Evolutionary conservation across 2,888 invertebrate species (phyloP), one percentile per base, ranked within the genome.

Genomic region (Pollenia amentaria): DNA sequence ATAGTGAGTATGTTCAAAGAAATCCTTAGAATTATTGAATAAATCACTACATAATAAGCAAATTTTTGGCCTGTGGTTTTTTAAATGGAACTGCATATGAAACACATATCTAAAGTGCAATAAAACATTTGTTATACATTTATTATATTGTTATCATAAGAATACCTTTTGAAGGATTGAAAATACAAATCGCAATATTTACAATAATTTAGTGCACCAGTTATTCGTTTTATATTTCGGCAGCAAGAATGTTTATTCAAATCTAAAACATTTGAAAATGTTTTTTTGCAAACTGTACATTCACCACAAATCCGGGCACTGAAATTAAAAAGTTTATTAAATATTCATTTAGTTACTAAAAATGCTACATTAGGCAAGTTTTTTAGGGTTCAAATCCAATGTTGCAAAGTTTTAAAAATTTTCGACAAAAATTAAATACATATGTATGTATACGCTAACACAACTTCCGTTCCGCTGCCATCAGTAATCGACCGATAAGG

Each of bases 241-340:
- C 91, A 91, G 40, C 93, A 93, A 0, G 92, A 92, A 85, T 93
- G 93, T 79, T 93, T 93, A 65, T 93, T 93, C 18, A 91, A 92
- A 8, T 91, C 90, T 38, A 89, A 14, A 53, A 93, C 91, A 72
- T 90, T 91, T 0, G 91, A 91, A 69, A 92, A 93, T 3, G 90
- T 89, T 82, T 91, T 89, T 14, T 88, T 88, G 69, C 93, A 93
- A 48, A 91, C 91, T 3, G 91, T 90, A 64, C 93, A 93, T 16
- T 76, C 70, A 8, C 87, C 83, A 81, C 84, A 88, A 60, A 89
- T 88, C 4, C 82, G 6, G 1, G 85, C 29, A 11, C 89, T 89
- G 67, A 29, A 85, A 42, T 42, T 29, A 11, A 29, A 18, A 42
- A 29, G 29, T 18, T n/a, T 18, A 64, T 29, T 29, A 29, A 40